Evolutionary conservation across 92 coral and sea anemone species (phyloP), one percentile per base, ranked within the genome.

Genomic region (Porites rus): DNA sequence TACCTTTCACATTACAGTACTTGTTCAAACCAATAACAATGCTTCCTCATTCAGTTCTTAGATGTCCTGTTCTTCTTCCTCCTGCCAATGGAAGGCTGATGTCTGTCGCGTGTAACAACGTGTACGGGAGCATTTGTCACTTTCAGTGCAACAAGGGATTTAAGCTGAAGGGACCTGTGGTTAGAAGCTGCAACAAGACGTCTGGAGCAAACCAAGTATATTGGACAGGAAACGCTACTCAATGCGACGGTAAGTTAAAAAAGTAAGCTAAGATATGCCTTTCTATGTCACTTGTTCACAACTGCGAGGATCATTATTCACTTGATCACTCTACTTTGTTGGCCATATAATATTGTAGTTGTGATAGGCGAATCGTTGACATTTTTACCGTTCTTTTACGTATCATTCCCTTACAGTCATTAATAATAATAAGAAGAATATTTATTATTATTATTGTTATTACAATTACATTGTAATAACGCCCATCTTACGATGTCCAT

Each of bases 61-160:
- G 86, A 51, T 87, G 90, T 72, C 31, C 72, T 31, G 61, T 8
- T 2, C 86, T 87, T 12, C 22, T 8, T 25, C 66, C 86, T 10
- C 90, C 90, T 59, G 77, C 52, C n/a, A 80, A 87, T 16, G 90
- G 90, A 7, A 82, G 28, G 64, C 16, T 69, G 22, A 76, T 51
- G 62, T 24, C n/a, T 69, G 74, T 22, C 16, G 21, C 51, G 10
- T 87, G 90, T 72, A 75, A 65, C 10, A 87, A 80, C 67, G 77
- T 68, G 18, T 79, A 43, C 46, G 90, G 90, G 3, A 79, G 72
- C 7, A 61, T 75, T 13, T 87, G 90, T 53, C 72, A 78, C 79
- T 17, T 81, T 18, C 72, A 52, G 22, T 87, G 86, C 8, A 79
- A 72, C 43, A 63, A 20, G n/a, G 90, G 90, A 63, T 87, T 21